Evolutionary conservation across 2,113 vertebrate species (phyloP).

Genomic region (Macaca mulatta): DNA sequence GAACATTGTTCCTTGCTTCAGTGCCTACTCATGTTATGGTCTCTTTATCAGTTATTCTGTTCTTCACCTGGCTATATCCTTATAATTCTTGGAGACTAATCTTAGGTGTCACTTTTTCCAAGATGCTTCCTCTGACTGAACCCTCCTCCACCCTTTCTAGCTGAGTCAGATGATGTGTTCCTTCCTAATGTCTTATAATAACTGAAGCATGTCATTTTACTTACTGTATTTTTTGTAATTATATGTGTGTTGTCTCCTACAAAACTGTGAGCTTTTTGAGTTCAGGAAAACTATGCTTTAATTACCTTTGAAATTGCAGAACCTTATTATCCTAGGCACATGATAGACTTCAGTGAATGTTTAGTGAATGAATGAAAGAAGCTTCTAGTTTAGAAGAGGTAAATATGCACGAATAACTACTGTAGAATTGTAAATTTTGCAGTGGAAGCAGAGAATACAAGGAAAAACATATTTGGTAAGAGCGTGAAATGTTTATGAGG

Average conservation of each 20-base stretch:
- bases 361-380: constrained; percentile 17
- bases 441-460: not conserved
- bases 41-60: not conserved
- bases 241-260: not conserved
- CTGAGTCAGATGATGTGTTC: not conserved
- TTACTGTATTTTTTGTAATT: not conserved
- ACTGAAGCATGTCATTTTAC: not conserved
- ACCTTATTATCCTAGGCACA: not conserved
- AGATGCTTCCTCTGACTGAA: not conserved
- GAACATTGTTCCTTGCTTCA: not conserved
- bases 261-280: not conserved
- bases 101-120: not conserved
- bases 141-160: not conserved
- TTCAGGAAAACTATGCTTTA: not conserved
- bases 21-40: not conserved
- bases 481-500: not conserved
- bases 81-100: not conserved
- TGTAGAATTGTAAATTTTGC: not conserved
- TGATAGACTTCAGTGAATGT: not conserved
- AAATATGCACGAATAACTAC: not conserved
- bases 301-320: constrained; percentile 1
- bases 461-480: not conserved
- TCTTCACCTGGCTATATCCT: not conserved
- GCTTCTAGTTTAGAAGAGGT: not conserved
- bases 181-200: not conserved